Evolutionary conservation across 2,113 vertebrate genomes (phyloP).

Genomic region (Pavo muticus): DNA sequence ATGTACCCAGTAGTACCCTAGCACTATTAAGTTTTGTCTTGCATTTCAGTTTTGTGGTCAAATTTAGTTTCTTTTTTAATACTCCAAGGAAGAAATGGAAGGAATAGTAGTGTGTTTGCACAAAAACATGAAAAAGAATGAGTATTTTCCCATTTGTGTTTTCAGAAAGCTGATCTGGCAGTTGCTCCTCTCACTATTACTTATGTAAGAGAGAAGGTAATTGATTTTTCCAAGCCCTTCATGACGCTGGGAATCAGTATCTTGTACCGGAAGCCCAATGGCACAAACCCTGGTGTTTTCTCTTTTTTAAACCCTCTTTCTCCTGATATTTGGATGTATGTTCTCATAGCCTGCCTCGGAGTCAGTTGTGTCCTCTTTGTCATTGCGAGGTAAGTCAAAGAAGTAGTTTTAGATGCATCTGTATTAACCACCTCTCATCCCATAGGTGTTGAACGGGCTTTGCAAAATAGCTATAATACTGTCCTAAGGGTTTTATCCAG

Average conservation of each 20-base stretch:
- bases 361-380: constrained; percentile 99
- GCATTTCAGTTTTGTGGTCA: not conserved
- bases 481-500: not conserved
- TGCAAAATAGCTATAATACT: not conserved
- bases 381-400: constrained; percentile 91
- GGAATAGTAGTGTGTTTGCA: not conserved
- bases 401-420: not conserved
- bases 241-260: constrained; percentile 99
- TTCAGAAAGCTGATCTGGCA: constrained; percentile 95
- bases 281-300: constrained; percentile 96
- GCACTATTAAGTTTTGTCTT: not conserved
- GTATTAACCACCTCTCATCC: not conserved
- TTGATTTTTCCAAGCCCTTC: constrained; percentile 99
- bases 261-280: constrained; percentile 96
- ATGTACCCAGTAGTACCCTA: not conserved
- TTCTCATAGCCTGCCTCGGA: constrained; percentile 94
- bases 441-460: not conserved
- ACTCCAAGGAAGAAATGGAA: not conserved
- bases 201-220: constrained; percentile 96
- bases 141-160: constrained; percentile 28
- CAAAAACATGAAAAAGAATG: not conserved
- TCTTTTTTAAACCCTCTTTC: constrained; percentile 97
- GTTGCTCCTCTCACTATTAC: constrained; percentile 98
- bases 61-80: not conserved
- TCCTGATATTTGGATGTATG: constrained; percentile 99